Evolutionary conservation across 2,797 vertebrate species (phyloP).

Genomic region (Echeneis naucrates): DNA sequence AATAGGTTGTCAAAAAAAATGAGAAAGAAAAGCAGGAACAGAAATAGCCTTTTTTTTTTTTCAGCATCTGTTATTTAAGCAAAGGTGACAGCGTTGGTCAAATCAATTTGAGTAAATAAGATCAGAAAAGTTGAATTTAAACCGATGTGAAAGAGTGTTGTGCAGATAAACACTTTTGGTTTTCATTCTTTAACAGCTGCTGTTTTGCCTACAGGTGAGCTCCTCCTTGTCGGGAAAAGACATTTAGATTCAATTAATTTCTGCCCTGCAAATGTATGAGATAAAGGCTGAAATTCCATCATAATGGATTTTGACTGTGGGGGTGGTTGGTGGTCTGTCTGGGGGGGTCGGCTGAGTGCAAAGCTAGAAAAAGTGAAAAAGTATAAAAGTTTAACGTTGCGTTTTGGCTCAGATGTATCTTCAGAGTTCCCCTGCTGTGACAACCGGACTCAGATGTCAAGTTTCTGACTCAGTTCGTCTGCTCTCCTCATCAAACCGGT

Average conservation of each 20-base stretch:
- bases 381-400: conserved; percentile 15
- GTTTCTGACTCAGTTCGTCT: conserved; percentile 54
- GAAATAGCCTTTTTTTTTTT: conserved; percentile 38
- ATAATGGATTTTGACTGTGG: conserved; percentile 15
- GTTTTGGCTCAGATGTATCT: conserved; percentile 57
- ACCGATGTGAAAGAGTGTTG: neutral
- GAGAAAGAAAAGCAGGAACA: conserved; percentile 19
- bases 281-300: conserved; percentile 25
- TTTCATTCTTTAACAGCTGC: neutral
- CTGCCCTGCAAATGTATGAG: conserved; percentile 26
- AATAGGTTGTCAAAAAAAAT: conserved; percentile 3
- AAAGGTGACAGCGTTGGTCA: no score
- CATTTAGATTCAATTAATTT: conserved; percentile 56
- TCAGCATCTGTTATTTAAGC: conserved; percentile 13
- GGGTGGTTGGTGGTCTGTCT: conserved; percentile 7
- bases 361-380: conserved; percentile 29
- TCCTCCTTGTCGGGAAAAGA: conserved; percentile 18
- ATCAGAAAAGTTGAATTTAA: neutral
- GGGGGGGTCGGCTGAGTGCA: conserved; percentile 19
- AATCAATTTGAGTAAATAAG: neutral
- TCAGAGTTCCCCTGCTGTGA: conserved; percentile 42
- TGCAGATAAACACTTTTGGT: neutral
- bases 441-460: conserved; percentile 67
- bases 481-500: conserved; percentile 21
- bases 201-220: conserved; percentile 34